phyloP scores from a whole-genome alignment of 2,113 vertebrate genomes.

The Corythornis madagascariensis region DNA sequence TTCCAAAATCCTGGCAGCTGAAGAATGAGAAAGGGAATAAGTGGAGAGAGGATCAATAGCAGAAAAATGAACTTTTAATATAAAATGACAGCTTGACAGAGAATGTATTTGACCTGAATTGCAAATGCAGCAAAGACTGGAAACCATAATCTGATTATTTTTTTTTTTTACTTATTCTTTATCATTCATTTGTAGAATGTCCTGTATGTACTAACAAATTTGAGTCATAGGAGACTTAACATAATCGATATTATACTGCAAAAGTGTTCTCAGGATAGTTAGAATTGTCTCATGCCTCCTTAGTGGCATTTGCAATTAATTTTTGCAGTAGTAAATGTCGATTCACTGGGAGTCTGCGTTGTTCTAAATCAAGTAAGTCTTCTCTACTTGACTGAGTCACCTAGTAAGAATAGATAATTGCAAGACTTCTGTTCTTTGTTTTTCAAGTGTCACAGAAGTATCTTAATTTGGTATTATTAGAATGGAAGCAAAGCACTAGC shows the following conservation, averaged over 20 bases:
- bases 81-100: slow-evolving; percentile 47
- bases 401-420: neutral
- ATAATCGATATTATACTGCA: neutral
- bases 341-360: neutral
- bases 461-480: neutral
- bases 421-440: neutral
- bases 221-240: neutral
- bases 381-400: neutral
- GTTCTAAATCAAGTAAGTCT: neutral
- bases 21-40: slow-evolving; percentile 32
- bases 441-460: neutral
- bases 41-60: slow-evolving; percentile 25
- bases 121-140: slow-evolving; percentile 8
- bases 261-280: neutral
- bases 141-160: neutral
- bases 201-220: neutral
- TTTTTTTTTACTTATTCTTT: accelerated
- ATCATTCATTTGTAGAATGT: neutral
- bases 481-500: neutral
- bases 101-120: neutral
- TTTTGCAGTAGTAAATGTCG: neutral
- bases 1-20: neutral
- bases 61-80: slow-evolving; percentile 47
- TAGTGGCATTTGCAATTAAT: neutral
- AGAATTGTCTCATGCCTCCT: neutral